Percentiles rank a stretch among this genome's conserved stretches.
Evolutionary conservation across 2,113 vertebrate species (phyloP).

Genomic region (Leiothrix lutea): DNA sequence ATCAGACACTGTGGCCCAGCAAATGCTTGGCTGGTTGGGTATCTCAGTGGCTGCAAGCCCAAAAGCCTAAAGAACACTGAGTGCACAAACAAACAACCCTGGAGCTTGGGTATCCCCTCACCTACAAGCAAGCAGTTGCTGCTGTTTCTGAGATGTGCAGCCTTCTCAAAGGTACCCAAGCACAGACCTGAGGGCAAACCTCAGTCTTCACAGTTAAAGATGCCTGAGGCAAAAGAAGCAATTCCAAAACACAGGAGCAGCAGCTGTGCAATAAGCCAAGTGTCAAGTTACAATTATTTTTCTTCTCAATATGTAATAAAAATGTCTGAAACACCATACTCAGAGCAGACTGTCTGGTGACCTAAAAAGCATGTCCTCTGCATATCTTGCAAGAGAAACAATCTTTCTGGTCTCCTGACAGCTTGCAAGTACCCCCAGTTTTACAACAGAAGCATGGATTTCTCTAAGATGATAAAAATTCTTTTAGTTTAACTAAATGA

Average conservation of each 20-base stretch:
- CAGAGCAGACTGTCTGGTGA: background rate
- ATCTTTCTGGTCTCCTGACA: background rate
- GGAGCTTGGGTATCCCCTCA: background rate
- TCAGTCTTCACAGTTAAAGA: background rate
- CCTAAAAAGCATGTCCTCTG: background rate
- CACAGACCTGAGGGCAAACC: background rate
- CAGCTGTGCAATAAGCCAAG: background rate
- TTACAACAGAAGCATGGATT: background rate
- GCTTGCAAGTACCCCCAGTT: background rate
- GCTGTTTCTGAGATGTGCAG: background rate
- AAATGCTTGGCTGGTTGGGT: conserved; percentile 3
- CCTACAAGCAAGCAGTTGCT: background rate
- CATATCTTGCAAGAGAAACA: background rate
- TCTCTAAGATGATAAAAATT: background rate
- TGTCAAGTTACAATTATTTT: background rate
- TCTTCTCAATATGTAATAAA: background rate
- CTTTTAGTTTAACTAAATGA: background rate
- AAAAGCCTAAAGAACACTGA: background rate
- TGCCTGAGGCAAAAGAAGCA: background rate
- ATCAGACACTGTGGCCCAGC: background rate
- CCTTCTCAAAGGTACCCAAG: background rate
- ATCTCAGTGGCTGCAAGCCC: conserved; percentile 39
- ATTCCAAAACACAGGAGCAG: background rate
- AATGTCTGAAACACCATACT: background rate
- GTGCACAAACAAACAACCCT: background rate